Evolutionary conservation across 1,140 invertebrate genomes (phyloP).

Genomic region (Zelostemma sp.): DNA sequence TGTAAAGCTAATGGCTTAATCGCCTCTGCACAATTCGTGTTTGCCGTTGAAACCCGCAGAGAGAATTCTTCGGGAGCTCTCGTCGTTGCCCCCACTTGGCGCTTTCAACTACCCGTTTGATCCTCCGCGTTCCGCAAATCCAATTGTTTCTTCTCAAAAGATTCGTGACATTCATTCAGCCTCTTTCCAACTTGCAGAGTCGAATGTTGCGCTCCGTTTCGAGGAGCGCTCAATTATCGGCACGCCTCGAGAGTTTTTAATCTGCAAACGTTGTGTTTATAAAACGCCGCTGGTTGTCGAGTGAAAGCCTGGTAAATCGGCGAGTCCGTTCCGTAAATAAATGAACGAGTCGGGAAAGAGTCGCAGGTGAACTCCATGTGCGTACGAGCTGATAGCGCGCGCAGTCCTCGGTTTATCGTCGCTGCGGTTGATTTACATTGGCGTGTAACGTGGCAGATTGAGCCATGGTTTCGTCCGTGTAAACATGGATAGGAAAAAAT

Average conservation of each 20-base stretch:
- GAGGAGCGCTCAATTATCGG: no score
- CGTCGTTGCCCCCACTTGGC: slow-evolving; percentile 11
- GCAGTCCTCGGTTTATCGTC: neutral
- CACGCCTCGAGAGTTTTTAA: no score
- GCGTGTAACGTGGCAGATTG: no score
- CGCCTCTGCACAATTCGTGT: slow-evolving; percentile 37
- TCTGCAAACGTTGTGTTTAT: no score
- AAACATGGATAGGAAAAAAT: neutral
- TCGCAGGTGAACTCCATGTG: slow-evolving; percentile 1
- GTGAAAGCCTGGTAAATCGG: neutral
- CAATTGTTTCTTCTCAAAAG: no score
- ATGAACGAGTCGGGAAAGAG: neutral
- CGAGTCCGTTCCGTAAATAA: neutral
- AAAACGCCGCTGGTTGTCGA: neutral
- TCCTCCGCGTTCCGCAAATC: slow-evolving; percentile 11
- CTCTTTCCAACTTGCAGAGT: no score
- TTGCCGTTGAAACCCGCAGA: slow-evolving; percentile 15
- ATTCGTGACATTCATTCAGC: no score
- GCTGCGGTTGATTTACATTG: neutral
- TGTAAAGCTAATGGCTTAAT: slow-evolving; percentile 48
- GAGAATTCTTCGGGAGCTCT: slow-evolving; percentile 10
- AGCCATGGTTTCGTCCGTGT: no score
- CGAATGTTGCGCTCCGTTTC: no score
- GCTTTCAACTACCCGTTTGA: slow-evolving; percentile 20
- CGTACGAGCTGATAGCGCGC: neutral